Evolutionary conservation across 2,797 vertebrate species (phyloP).

Genomic region (Octomys mimax): DNA sequence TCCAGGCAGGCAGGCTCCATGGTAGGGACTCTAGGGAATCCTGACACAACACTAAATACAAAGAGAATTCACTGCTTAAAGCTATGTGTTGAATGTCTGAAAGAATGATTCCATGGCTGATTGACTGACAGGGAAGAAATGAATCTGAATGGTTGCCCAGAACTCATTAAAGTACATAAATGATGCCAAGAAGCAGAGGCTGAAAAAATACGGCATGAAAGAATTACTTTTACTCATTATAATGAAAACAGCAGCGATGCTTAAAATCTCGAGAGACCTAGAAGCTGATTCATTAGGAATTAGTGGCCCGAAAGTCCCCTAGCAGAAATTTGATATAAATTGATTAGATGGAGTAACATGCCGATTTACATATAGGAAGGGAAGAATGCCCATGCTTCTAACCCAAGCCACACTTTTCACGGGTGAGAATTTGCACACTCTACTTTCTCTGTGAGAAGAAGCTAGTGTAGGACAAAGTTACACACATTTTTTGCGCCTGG

Average conservation of each 20-base stretch:
- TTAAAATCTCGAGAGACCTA: not conserved
- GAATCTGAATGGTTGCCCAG: constrained; percentile 35
- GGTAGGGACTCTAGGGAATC: not conserved
- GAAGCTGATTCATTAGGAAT: constrained; percentile 13
- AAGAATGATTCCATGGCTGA: constrained; percentile 39
- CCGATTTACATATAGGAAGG: not conserved
- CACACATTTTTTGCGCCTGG: not conserved
- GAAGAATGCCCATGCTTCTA: not conserved
- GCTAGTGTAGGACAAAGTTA: not conserved
- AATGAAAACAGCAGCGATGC: not conserved
- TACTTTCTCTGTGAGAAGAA: not conserved
- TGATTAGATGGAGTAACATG: not conserved
- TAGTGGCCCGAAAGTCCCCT: not conserved
- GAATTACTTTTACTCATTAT: constrained; percentile 15
- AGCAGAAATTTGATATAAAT: not conserved
- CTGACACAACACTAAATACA: not conserved
- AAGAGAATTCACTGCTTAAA: constrained; percentile 27
- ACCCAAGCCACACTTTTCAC: no score
- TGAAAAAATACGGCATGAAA: not conserved
- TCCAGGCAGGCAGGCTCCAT: not conserved
- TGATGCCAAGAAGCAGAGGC: not conserved
- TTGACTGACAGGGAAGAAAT: not conserved
- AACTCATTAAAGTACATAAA: constrained; percentile 37
- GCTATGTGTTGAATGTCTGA: constrained; percentile 20
- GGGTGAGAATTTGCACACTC: not conserved